Evolutionary conservation across 2,113 vertebrate genomes (phyloP).

Genomic region (Periophthalmus modestus): DNA sequence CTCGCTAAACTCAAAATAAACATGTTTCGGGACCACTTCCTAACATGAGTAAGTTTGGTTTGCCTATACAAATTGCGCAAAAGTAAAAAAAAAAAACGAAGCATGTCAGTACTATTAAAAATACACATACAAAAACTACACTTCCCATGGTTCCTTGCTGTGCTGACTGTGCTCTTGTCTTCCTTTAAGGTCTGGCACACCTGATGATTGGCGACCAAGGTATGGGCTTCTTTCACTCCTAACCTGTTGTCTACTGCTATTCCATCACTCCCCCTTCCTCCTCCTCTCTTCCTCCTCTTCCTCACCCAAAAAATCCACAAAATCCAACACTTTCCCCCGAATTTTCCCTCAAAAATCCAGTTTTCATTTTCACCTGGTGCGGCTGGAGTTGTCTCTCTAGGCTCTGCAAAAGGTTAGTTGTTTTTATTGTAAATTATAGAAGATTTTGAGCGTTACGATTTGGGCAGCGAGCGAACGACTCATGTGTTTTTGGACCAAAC

Average conservation of each 20-base stretch:
- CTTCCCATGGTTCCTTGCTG: slow-evolving; percentile 93
- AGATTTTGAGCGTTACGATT: slow-evolving; percentile 35
- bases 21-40: slow-evolving; percentile 41
- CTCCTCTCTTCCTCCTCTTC: slow-evolving; percentile 13
- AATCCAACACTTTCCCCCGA: not conserved
- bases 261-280: slow-evolving; percentile 58
- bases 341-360: slow-evolving; percentile 10
- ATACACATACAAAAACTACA: slow-evolving; percentile 71
- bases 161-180: slow-evolving; percentile 99
- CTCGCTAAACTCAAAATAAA: slow-evolving; percentile 17
- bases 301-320: not conserved
- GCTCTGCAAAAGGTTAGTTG: slow-evolving; percentile 74
- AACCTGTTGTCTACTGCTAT: slow-evolving; percentile 72
- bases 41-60: slow-evolving; percentile 55
- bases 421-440: slow-evolving; percentile 12
- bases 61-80: slow-evolving; percentile 5
- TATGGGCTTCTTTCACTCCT: slow-evolving; percentile 96
- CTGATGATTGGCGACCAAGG: slow-evolving; percentile 99
- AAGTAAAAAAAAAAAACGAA: slow-evolving; percentile 56
- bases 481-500: not conserved
- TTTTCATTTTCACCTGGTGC: slow-evolving; percentile 56
- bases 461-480: slow-evolving; percentile 4
- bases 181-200: slow-evolving; percentile 99
- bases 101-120: slow-evolving; percentile 82
- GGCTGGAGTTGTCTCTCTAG: slow-evolving; percentile 72